Conservation (phyloP, 2,797 vertebrate species). For the Avahi laniger region DNA sequence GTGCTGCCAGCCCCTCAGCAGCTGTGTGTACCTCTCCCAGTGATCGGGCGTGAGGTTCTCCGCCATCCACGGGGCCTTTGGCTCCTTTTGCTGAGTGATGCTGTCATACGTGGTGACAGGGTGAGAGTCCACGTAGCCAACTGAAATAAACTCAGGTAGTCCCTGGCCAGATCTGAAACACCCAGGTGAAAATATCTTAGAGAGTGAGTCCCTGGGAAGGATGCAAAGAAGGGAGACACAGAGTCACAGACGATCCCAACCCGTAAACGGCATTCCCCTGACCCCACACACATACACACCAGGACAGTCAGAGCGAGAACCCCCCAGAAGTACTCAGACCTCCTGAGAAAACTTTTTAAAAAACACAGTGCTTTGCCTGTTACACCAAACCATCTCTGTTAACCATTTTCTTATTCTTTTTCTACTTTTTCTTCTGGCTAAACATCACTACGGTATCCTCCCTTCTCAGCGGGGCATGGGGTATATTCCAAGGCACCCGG, state of each 20-base stretch:
- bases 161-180: background rate
- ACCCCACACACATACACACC: no score
- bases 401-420: background rate
- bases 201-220: constrained; percentile 55
- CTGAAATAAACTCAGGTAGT: background rate
- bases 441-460: background rate
- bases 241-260: background rate
- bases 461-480: background rate
- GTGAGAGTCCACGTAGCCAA: constrained; percentile 55
- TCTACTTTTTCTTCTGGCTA: background rate
- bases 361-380: background rate
- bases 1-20: constrained; percentile 62
- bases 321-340: background rate
- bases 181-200: constrained; percentile 57
- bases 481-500: background rate
- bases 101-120: constrained; percentile 58
- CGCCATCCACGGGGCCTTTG: background rate
- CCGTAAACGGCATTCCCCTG: accelerated
- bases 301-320: background rate
- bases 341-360: background rate
- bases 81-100: constrained; percentile 42
- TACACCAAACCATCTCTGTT: background rate
- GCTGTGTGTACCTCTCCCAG: constrained; percentile 62
- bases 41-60: constrained; percentile 15
- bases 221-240: background rate